Conservation (phyloP, 2,797 vertebrate species). For the Karalla daura region DNA sequence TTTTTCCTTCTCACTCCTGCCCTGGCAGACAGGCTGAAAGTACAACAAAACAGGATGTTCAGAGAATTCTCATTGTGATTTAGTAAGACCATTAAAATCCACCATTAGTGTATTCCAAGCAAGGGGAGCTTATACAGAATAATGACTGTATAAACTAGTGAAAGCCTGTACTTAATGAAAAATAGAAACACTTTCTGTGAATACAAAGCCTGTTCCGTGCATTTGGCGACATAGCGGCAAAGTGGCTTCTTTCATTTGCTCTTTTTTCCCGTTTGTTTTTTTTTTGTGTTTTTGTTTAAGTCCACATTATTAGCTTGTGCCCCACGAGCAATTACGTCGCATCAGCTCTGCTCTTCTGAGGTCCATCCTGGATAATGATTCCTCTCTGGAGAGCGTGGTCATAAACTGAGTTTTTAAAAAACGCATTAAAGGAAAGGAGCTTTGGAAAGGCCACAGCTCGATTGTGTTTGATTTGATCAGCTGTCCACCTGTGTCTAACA, state of each 20-base stretch:
- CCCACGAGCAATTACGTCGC: constrained; percentile 38
- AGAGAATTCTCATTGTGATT: constrained; percentile 47
- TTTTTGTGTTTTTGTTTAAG: constrained; percentile 27
- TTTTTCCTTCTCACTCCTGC: background rate
- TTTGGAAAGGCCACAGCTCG: constrained; percentile 24
- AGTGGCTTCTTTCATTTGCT: constrained; percentile 49
- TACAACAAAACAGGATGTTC: constrained; percentile 30
- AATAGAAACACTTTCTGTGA: constrained; percentile 53
- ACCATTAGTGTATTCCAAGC: constrained; percentile 55
- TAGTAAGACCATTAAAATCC: constrained; percentile 61
- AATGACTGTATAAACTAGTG: constrained; percentile 54
- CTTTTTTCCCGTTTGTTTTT: constrained; percentile 38
- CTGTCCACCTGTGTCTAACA: constrained; percentile 31
- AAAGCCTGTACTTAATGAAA: constrained; percentile 61
- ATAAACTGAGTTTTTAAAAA: constrained; percentile 32
- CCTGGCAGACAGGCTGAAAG: constrained; percentile 6
- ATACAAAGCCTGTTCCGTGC: constrained; percentile 33
- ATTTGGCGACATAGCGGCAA: constrained; percentile 22
- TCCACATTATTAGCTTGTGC: constrained; percentile 55
- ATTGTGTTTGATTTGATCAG: constrained; percentile 46
- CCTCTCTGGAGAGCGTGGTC: constrained; percentile 16
- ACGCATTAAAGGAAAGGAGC: constrained; percentile 25
- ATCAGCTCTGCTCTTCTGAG: constrained; percentile 23
- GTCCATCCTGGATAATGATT: constrained; percentile 31
- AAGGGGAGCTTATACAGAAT: constrained; percentile 46